phyloP scores from a whole-genome alignment of 2,113 vertebrate genomes.

The Bombycilla garrulus region DNA sequence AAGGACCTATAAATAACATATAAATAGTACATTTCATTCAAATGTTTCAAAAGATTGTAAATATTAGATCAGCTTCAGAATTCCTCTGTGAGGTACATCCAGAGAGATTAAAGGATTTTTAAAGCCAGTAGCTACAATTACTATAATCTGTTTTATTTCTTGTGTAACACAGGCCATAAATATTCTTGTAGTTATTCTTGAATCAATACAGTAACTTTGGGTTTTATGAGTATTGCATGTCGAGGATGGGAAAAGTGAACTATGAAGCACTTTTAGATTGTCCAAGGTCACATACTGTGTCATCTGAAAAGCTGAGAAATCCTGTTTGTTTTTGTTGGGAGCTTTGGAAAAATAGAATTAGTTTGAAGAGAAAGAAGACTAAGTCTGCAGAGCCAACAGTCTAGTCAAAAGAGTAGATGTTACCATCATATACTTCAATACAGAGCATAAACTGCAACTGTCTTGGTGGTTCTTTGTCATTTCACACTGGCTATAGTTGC shows the following conservation, averaged over 20 bases:
- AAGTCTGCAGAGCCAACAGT: neutral
- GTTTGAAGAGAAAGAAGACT: neutral
- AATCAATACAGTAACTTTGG: neutral
- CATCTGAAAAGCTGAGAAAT: neutral
- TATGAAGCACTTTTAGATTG: neutral
- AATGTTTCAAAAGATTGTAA: neutral
- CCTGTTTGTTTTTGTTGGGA: neutral
- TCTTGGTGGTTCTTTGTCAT: neutral
- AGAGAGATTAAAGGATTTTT: neutral
- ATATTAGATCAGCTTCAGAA: neutral
- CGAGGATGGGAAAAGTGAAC: neutral
- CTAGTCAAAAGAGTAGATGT: neutral
- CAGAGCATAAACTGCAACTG: neutral
- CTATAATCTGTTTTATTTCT: neutral
- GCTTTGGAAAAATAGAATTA: neutral
- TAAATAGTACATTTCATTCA: neutral
- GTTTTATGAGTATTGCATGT: neutral
- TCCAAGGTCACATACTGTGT: neutral
- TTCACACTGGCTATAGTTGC: neutral
- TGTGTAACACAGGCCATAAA: neutral
- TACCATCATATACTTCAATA: neutral
- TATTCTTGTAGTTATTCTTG: neutral
- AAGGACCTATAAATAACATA: neutral
- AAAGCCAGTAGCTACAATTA: neutral
- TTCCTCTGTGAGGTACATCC: neutral